phyloP scores from a whole-genome alignment of 1,140 invertebrate genomes.

The Steinernema feltiae region DNA sequence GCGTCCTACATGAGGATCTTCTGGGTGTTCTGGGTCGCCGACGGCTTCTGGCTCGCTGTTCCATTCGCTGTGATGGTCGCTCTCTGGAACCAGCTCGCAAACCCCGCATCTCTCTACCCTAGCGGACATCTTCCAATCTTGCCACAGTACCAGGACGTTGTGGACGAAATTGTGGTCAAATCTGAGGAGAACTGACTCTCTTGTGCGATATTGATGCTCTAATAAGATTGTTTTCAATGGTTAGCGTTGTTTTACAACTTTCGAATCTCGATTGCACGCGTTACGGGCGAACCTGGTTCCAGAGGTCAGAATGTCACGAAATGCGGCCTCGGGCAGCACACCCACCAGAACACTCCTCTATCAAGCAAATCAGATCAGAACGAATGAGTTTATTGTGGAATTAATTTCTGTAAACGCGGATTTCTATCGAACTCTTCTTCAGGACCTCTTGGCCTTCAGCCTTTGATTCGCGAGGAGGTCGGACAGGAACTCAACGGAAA shows the following conservation, averaged over 20 bases:
- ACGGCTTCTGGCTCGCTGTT: slow-evolving; percentile 43
- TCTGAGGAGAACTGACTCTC: background rate
- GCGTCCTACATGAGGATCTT: slow-evolving; percentile 28
- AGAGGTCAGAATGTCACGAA: no score
- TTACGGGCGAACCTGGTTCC: no score
- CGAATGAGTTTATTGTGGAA: no score
- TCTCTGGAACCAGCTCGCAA: slow-evolving; percentile 39
- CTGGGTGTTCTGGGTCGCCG: slow-evolving; percentile 40
- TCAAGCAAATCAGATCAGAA: no score
- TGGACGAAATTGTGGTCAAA: background rate
- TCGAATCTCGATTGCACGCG: background rate
- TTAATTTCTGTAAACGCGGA: no score
- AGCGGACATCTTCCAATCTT: background rate
- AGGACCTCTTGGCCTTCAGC: no score
- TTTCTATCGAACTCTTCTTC: no score
- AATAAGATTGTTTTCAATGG: background rate
- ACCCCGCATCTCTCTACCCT: background rate
- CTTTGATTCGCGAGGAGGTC: no score
- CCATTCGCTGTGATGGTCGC: slow-evolving; percentile 39
- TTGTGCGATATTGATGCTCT: slow-evolving; percentile 7
- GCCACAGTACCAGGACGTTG: background rate
- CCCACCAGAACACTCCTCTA: no score
- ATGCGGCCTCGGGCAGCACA: no score
- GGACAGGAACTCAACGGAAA: no score
- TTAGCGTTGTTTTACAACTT: background rate